Conservation (phyloP, 1,140 invertebrate genomes). For the Camponotus vicinus region DNA sequence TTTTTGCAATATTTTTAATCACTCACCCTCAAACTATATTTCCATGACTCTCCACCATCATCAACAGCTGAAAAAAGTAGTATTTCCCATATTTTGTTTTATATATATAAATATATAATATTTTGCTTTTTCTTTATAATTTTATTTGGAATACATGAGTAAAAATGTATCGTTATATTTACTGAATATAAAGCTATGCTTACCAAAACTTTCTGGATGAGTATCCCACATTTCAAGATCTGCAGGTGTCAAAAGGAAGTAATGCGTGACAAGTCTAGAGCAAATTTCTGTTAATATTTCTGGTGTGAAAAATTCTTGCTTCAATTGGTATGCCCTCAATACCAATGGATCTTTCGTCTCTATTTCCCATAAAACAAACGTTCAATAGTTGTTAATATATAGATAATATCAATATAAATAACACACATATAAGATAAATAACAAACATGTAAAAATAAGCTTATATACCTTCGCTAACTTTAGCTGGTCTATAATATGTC, state of each 20-base stretch:
- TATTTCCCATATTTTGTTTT: not conserved
- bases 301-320: conserved; percentile 90
- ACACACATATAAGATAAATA: not conserved
- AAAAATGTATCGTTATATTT: not conserved
- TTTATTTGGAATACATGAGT: not conserved
- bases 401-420: not conserved
- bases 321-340: conserved; percentile 90
- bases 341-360: conserved; percentile 86
- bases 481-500: conserved; percentile 90
- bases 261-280: conserved; percentile 93
- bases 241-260: conserved; percentile 94
- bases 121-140: not conserved
- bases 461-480: conserved; percentile 86
- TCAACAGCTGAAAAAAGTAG: conserved; percentile 89
- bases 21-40: conserved; percentile 94
- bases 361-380: conserved; percentile 53
- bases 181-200: conserved; percentile 58
- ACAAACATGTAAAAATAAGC: not conserved
- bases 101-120: not conserved
- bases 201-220: conserved; percentile 95
- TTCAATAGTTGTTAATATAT: not conserved
- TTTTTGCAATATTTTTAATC: conserved; percentile 30
- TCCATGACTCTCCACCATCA: conserved; percentile 96
- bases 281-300: conserved; percentile 92
- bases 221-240: conserved; percentile 96